phyloP scores from a whole-genome alignment of 2,113 vertebrate species.

The Bostrychus sinensis region DNA sequence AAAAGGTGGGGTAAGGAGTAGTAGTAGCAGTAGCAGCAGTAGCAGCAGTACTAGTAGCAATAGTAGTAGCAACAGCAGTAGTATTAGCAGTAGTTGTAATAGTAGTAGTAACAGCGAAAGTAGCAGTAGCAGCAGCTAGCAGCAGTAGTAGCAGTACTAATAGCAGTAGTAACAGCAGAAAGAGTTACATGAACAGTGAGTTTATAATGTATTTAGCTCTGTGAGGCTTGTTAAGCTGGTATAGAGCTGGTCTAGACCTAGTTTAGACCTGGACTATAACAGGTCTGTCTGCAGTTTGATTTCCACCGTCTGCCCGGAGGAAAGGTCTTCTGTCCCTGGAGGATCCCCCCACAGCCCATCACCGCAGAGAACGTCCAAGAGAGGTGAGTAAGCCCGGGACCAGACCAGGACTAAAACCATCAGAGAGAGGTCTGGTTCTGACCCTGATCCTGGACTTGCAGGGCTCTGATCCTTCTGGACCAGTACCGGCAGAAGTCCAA shows the following conservation, averaged over 20 bases:
- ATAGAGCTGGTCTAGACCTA: background rate
- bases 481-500: slow-evolving; percentile 95
- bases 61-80: no score
- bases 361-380: slow-evolving; percentile 85
- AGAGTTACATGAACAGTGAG: no score
- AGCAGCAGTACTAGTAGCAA: no score
- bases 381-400: slow-evolving; percentile 74
- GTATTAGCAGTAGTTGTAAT: no score
- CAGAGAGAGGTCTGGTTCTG: background rate
- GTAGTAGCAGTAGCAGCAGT: no score
- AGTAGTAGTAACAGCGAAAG: no score
- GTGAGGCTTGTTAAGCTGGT: background rate
- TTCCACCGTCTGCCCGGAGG: slow-evolving; percentile 92
- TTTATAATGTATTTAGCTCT: no score
- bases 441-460: slow-evolving; percentile 42
- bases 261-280: background rate
- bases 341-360: slow-evolving; percentile 87
- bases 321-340: slow-evolving; percentile 90
- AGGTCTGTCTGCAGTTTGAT: slow-evolving; percentile 82
- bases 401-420: background rate
- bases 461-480: slow-evolving; percentile 88
- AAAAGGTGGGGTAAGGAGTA: no score
- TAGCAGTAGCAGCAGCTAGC: no score
- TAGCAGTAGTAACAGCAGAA: no score
- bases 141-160: no score